Percentiles rank a stretch among this genome's conserved stretches.
Conservation (phyloP, 2,113 vertebrate genomes). For the Phrynosoma blainvillii region DNA sequence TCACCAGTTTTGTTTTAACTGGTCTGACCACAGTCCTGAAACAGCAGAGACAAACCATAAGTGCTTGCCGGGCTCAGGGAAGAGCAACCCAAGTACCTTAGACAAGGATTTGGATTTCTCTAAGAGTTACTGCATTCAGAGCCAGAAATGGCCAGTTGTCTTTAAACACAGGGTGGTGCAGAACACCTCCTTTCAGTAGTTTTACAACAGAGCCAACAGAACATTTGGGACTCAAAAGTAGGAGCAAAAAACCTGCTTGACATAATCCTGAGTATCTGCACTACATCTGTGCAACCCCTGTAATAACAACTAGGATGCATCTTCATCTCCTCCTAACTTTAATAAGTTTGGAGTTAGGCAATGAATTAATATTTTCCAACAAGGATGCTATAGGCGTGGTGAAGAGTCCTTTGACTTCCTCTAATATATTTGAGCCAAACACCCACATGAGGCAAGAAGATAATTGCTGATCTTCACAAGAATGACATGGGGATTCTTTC, state of each 20-base stretch:
- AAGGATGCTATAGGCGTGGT: not conserved
- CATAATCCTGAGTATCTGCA: conserved; percentile 29
- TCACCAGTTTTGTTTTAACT: not conserved
- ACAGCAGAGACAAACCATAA: not conserved
- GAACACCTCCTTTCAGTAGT: not conserved
- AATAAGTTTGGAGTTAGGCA: not conserved
- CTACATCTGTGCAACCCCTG: conserved; percentile 5
- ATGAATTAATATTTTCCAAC: not conserved
- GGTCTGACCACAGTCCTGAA: conserved; percentile 9
- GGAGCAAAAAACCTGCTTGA: not conserved
- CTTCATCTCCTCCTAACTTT: not conserved
- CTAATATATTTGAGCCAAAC: not conserved
- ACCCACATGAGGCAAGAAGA: not conserved
- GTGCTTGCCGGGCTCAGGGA: not conserved
- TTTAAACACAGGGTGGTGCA: not conserved
- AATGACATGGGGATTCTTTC: not conserved
- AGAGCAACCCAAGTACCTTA: conserved; percentile 21
- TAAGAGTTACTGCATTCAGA: not conserved
- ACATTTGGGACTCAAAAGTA: not conserved
- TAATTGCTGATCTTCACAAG: not conserved
- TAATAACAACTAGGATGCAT: not conserved
- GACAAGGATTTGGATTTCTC: not conserved
- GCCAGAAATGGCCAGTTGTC: not conserved
- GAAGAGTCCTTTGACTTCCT: not conserved
- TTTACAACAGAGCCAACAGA: not conserved